These are phyloP conservation scores for Ispidina lecontei DNA, from an alignment of 2,797 vertebrate genomes.

Conservation along the genomic window DNA sequence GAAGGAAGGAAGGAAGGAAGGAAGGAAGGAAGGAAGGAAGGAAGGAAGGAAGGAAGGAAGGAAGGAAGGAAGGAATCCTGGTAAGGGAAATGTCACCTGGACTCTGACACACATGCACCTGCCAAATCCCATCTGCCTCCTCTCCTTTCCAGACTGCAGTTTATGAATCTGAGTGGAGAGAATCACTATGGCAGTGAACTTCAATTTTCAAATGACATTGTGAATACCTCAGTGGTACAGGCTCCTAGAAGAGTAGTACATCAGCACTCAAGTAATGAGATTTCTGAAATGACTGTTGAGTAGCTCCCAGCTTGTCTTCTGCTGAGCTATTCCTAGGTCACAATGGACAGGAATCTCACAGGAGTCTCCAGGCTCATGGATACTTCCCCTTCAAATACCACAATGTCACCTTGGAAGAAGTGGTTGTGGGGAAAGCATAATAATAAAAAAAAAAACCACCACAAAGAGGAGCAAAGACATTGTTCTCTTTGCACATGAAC, in stretches of 20 bases:
- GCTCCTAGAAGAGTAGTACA: neutral
- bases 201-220: neutral
- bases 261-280: neutral
- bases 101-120: neutral
- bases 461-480: neutral
- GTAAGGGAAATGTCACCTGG: neutral
- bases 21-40: too few relatives aligned
- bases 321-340: neutral
- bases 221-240: neutral
- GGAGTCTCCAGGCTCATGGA: neutral
- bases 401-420: neutral
- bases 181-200: neutral
- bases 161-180: neutral
- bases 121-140: neutral
- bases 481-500: neutral
- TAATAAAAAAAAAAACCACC: neutral
- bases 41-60: too few relatives aligned
- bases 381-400: neutral
- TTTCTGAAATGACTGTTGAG: neutral
- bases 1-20: too few relatives aligned
- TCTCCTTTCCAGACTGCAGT: neutral
- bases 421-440: neutral
- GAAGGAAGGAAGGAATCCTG: neutral
- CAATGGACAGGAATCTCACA: fast-evolving
- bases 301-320: neutral